Percentiles rank a stretch among this genome's conserved stretches.
Evolutionary conservation across 2,113 vertebrate species (phyloP).

Genomic region (Nymphicus hollandicus): DNA sequence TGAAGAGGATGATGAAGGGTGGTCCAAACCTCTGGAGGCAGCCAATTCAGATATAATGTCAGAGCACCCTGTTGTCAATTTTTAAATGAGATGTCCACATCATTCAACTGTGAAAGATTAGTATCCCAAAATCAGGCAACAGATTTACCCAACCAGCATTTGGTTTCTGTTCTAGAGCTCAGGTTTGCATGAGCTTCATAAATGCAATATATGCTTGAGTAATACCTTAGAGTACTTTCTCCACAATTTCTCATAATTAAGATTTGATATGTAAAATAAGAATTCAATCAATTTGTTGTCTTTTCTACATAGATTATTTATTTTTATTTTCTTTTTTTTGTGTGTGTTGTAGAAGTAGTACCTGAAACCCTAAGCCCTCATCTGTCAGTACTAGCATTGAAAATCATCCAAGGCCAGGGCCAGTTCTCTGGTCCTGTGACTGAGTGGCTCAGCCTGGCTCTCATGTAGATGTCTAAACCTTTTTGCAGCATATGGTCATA

Average conservation of each 20-base stretch:
- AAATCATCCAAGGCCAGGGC: not conserved
- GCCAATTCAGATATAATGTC: not conserved
- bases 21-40: not conserved
- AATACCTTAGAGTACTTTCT: not conserved
- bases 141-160: not conserved
- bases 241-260: not conserved
- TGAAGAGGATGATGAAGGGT: not conserved
- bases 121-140: not conserved
- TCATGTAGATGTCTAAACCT: not conserved
- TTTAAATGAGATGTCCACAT: not conserved
- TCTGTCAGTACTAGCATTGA: rapidly evolving
- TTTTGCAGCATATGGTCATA: not conserved
- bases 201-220: not conserved
- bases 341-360: not conserved
- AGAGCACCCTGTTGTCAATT: not conserved
- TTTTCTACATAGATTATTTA: not conserved
- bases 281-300: not conserved
- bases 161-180: not conserved
- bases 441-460: not conserved
- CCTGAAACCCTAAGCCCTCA: not conserved
- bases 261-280: not conserved
- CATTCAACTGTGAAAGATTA: not conserved
- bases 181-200: not conserved
- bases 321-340: not conserved
- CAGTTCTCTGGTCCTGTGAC: rapidly evolving